Evolutionary conservation across 2,888 invertebrate genomes (phyloP), one percentile per base, ranked within the genome.

Genomic region (Philaethria dido): DNA sequence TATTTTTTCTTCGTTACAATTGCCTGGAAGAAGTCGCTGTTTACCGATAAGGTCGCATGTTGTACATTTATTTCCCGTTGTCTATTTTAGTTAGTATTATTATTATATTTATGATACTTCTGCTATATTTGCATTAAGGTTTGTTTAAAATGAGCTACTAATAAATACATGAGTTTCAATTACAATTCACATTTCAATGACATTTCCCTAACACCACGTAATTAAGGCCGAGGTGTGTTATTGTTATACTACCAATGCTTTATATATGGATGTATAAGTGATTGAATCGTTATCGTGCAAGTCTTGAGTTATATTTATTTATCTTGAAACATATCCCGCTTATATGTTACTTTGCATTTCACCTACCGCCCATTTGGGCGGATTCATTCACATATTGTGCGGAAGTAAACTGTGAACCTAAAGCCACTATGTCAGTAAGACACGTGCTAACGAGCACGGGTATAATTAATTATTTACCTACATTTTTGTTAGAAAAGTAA

Each of bases 151-250:
- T 29, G 3, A 5, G 36, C 50, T 22, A 16, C 48, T 20, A 57
- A 39, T 57, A 57, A 22, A 22, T 42, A 57, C 22, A 57, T 33
- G 16, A 52, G 29, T 52, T 52, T 33, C 52, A 18, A 29, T 52
- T 57, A 22, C 42, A 42, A 42, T 57, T 25, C 5, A 42, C 22
- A 11, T 25, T 42, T 57, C 57, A 57, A 57, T 57, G 57, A 57
- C 42, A 57, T 57, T 42, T 42, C 42, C 57, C 57, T 57, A 57
- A 57, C 57, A 57, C 57, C 57, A 8, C n/a, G 42, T 57, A 55
- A 55, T 55, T 55, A 57, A 57, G 25, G 57, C 42, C 57, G 57
- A 57, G 25, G 39, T 57, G 25, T 57, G 42, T 57, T 57, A 57
- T 57, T 25, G 22, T 57, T 42, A 42, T 22, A 57, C 42, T 42